Conservation (phyloP, 2,888 invertebrate species). For the Drosophila macrospina region DNA sequence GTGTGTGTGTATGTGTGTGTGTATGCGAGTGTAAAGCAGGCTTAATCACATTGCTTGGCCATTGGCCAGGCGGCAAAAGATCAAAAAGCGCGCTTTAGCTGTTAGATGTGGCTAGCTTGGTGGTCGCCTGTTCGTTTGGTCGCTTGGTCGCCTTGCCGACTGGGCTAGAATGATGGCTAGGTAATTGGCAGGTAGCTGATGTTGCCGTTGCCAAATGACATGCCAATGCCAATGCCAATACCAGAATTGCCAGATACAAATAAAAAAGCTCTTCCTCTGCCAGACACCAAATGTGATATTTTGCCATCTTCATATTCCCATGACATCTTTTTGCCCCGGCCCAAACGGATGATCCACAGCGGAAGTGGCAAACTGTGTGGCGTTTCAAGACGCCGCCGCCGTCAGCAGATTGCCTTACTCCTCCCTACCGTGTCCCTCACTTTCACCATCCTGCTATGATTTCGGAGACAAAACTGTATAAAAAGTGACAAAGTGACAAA, state of each 20-base stretch:
- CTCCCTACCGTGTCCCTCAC: neutral
- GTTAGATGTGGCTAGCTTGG: conserved; percentile 78
- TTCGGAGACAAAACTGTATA: conserved; percentile 52
- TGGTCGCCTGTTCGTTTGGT: conserved; percentile 47
- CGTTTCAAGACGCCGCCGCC: conserved; percentile 79
- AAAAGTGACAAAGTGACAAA: conserved; percentile 73
- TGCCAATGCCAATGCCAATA: conserved; percentile 61
- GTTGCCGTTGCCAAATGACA: conserved; percentile 68
- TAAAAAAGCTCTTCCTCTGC: conserved; percentile 53
- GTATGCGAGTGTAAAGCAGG: conserved; percentile 66
- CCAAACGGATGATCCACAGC: conserved; percentile 53
- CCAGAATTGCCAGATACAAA: conserved; percentile 26
- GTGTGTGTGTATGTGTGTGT: conserved; percentile 18
- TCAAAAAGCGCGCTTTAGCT: conserved; percentile 75
- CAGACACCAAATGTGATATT: conserved; percentile 65
- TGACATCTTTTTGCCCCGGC: conserved; percentile 64
- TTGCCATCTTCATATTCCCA: conserved; percentile 67
- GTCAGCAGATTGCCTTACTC: conserved; percentile 16
- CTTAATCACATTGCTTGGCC: conserved; percentile 83
- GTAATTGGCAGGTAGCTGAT: conserved; percentile 78
- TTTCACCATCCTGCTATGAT: neutral
- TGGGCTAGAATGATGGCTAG: conserved; percentile 72
- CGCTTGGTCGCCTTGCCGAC: conserved; percentile 16
- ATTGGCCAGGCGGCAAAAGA: conserved; percentile 80
- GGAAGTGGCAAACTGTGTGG: conserved; percentile 83